Evolutionary conservation across 1,140 invertebrate species (phyloP).

Genomic region (Cephus cinctus): DNA sequence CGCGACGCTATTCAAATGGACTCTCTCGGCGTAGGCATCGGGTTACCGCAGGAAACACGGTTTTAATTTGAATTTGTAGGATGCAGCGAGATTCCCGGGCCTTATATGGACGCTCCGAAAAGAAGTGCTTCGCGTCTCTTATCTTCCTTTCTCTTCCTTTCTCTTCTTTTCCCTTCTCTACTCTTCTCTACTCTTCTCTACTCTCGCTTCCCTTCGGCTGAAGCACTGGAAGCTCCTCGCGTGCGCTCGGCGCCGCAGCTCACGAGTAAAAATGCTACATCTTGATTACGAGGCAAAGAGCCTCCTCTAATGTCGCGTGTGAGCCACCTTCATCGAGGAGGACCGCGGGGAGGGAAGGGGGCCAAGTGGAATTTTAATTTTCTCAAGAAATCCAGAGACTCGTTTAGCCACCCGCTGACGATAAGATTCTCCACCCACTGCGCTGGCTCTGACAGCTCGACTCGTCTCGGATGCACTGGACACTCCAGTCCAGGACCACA

Average conservation of each 20-base stretch:
- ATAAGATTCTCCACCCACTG: not conserved
- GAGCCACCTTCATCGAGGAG: conserved; percentile 15
- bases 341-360: too few relatives aligned
- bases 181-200: too few relatives aligned
- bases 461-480: too few relatives aligned
- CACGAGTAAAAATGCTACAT: conserved; percentile 23
- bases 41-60: conserved; percentile 27
- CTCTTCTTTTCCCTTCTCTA: too few relatives aligned
- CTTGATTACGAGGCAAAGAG: conserved; percentile 23
- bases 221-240: too few relatives aligned
- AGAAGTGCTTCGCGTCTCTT: too few relatives aligned
- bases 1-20: conserved; percentile 1
- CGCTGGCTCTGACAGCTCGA: not conserved
- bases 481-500: too few relatives aligned
- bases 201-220: too few relatives aligned
- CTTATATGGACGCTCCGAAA: conserved; percentile 21
- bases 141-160: too few relatives aligned
- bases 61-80: conserved; percentile 34
- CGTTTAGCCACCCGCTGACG: not conserved
- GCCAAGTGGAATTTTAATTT: conserved; percentile 39
- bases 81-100: conserved; percentile 14
- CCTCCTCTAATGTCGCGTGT: conserved; percentile 17
- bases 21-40: conserved; percentile 13
- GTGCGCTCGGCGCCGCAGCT: too few relatives aligned
- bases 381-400: conserved; percentile 27